Evolutionary conservation across 2,113 vertebrate species (phyloP).

Genomic region (Manacus vitellinus): DNA sequence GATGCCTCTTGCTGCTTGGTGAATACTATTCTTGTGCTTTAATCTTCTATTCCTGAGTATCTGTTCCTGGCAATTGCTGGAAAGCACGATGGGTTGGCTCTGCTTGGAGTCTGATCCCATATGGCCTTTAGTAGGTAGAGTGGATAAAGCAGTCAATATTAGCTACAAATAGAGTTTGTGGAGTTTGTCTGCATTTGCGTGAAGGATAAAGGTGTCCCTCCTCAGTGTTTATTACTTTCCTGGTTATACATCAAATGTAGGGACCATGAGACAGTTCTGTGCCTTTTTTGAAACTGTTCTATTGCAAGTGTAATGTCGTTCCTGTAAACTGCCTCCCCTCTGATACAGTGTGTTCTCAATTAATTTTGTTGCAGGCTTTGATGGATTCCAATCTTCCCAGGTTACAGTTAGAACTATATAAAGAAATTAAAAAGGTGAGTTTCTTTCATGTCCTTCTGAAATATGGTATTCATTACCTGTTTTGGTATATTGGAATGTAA

Average conservation of each 20-base stretch:
- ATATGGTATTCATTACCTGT: not conserved
- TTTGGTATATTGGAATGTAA: not conserved
- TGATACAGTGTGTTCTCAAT: not conserved
- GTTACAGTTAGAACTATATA: conserved; percentile 95
- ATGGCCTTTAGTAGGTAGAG: not conserved
- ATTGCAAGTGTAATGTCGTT: not conserved
- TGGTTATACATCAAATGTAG: not conserved
- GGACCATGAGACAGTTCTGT: not conserved
- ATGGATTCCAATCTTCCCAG: conserved; percentile 96
- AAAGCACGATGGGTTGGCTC: not conserved
- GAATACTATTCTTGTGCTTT: not conserved
- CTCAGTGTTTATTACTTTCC: not conserved
- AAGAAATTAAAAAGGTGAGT: conserved; percentile 97
- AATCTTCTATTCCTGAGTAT: not conserved
- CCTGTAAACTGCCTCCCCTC: not conserved
- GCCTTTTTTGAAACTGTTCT: not conserved
- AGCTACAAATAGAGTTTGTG: not conserved
- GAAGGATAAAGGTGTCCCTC: not conserved
- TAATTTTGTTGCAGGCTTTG: conserved; percentile 82
- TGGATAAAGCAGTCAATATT: not conserved
- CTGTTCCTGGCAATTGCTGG: not conserved
- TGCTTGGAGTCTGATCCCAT: not conserved
- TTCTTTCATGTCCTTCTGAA: not conserved
- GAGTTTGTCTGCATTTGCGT: not conserved
- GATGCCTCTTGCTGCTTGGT: not conserved